Evolutionary conservation across 64 coral and sea anemone species (phyloP).

Genomic region (Montipora foliosa): DNA sequence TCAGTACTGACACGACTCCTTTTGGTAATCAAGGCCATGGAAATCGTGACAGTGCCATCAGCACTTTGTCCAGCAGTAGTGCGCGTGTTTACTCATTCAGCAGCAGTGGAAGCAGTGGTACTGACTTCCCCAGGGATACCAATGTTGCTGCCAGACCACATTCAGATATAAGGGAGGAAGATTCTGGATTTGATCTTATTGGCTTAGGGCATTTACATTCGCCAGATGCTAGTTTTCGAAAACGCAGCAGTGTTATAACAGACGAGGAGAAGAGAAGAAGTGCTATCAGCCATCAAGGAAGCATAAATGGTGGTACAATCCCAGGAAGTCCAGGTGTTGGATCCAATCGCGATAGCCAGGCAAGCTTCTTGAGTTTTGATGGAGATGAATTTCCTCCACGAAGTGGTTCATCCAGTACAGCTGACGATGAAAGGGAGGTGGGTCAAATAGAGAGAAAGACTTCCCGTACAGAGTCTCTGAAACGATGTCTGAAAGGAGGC

Average conservation of each 20-base stretch:
- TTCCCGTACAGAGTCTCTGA: constrained; percentile 13
- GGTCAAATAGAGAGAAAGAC: neutral
- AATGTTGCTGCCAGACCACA: constrained; percentile 6
- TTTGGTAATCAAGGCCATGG: neutral
- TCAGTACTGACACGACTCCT: neutral
- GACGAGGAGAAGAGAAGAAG: constrained; percentile 23
- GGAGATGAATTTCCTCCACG: neutral
- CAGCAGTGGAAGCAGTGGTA: constrained; percentile 51
- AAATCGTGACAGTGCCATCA: constrained; percentile 64
- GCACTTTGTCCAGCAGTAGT: constrained; percentile 48
- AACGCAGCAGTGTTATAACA: neutral
- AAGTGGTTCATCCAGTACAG: constrained; percentile 68
- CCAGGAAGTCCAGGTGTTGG: constrained; percentile 10
- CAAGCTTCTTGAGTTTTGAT: constrained; percentile 52
- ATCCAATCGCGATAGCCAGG: constrained; percentile 67
- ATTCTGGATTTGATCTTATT: neutral
- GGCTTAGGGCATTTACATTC: neutral
- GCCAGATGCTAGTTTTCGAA: neutral
- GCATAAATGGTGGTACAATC: constrained; percentile 66
- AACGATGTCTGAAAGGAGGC: neutral
- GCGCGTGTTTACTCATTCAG: constrained; percentile 33
- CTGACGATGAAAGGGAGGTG: constrained; percentile 51
- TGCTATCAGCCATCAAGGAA: constrained; percentile 35
- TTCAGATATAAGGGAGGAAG: constrained; percentile 1
- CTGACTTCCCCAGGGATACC: constrained; percentile 1